These are phyloP conservation scores for Tineola bisselliella DNA, from an alignment of 2,888 invertebrate species.

Conservation along the genomic window DNA sequence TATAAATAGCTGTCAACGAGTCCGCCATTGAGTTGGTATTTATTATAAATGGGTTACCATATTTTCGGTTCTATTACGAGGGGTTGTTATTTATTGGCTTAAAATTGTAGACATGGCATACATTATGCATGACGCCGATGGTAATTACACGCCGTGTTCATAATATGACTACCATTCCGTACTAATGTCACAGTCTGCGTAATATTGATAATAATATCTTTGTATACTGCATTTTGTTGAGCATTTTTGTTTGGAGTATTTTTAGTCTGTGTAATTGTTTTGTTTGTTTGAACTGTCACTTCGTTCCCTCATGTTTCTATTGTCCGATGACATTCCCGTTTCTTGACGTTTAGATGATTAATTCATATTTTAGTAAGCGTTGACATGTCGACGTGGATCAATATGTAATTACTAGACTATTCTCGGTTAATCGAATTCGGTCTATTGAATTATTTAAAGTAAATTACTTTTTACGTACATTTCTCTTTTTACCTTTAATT, in stretches of 20 bases:
- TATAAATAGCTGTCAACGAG: slow-evolving; percentile 17
- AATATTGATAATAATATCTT: not conserved
- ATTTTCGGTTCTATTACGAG: slow-evolving; percentile 51
- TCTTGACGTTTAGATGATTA: slow-evolving; percentile 46
- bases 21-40: slow-evolving; percentile 31
- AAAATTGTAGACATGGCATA: slow-evolving; percentile 63
- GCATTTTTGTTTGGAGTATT: not conserved
- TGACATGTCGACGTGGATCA: slow-evolving; percentile 12
- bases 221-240: not conserved
- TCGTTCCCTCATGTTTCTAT: slow-evolving; percentile 20
- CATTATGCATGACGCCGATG: slow-evolving; percentile 49
- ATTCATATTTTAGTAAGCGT: slow-evolving; percentile 28
- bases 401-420: slow-evolving; percentile 5
- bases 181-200: not conserved
- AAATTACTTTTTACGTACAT: not conserved
- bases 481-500: not conserved
- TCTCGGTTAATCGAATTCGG: not conserved
- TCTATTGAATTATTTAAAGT: not conserved
- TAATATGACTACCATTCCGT: not conserved
- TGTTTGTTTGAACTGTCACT: slow-evolving; percentile 23
- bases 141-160: slow-evolving; percentile 40
- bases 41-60: slow-evolving; percentile 58
- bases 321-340: slow-evolving; percentile 50
- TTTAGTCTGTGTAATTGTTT: not conserved
- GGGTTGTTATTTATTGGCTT: slow-evolving; percentile 60